Evolutionary conservation across 92 coral and sea anemone species (phyloP), one percentile per base, ranked within the genome.

Genomic region (Phenganax subtilis): DNA sequence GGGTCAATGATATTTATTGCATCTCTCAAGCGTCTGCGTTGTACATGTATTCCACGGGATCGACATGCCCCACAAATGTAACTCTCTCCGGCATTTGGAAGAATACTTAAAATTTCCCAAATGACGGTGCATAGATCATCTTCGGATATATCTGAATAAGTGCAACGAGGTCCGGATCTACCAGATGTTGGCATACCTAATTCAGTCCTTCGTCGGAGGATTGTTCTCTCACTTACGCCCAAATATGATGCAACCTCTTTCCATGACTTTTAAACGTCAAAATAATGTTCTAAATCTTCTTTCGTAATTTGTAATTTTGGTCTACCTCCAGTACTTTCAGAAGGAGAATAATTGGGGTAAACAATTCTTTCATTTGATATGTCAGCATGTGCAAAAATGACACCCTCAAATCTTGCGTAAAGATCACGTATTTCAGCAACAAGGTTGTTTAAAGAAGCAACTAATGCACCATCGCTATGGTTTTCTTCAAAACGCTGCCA

Each of bases 1-100:
- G 91, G 91, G 83, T 88, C 91, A 60, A 88, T 89, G 47, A 80
- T 74, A 57, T 77, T 70, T 59, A 88, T 88, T 44, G 91, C 87
- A 31, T 86, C 80, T 20, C 91, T 83, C 62, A 88, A 64, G 54
- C 89, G 89, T 77, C 85, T 81, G 80, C 89, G 80, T 82, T 88
- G 89, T 25, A 88, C 91, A 58, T 71, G 85, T 62, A 88, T 64
- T 30, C 84, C 88, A 37, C 47, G 73, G 51, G 83, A 81, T 85
- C 85, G 57, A 72, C 80, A 81, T 67, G 86, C 85, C 37, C 88
- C 90, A 17, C 81, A 84, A 51, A 88, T 69, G 77, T 85, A 74
- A 15, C 88, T 87, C 71, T 87, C 87, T 30, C 89, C 89, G 52
- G 85, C 88, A 80, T 85, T 74, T 10, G 87, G 85, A 75, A 85